Evolutionary conservation across 2,888 invertebrate genomes (phyloP), one percentile per base, ranked within the genome.

Genomic region (Therioaphis trifolii): DNA sequence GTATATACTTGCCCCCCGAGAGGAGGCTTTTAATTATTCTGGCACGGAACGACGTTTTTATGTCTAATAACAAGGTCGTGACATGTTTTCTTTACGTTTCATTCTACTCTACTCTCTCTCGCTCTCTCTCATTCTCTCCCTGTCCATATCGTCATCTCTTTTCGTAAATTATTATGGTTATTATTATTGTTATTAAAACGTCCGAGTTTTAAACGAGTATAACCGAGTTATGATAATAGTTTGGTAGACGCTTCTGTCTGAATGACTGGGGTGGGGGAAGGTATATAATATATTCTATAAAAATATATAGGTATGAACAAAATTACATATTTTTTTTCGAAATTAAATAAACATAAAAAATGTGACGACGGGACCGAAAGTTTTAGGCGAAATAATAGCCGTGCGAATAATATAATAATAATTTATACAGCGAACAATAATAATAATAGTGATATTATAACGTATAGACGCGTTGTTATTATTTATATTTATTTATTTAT

Each of bases 31-130:
- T 52, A 77, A 77, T 77, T 77, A 66, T 77, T 66, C 77, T 55
- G 79, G 69, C 69, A 55, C 69, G 14, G 27, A 55, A 79, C 55
- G 79, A 52, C 69, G 55, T 79, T 69, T 79, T 79, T 79, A 79
- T 40, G 40, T 79, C 79, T n/a, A 79, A 75, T 61, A 75, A 77
- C 52, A 66, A 49, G 35, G 21, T 18, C 43, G 79, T 58, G 69
- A 77, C 77, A 77, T 66, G 66, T 77, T 77, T 77, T 66, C 66
- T 49, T 66, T 49, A 35, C 49, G 35, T 21, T 77, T 49, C 27
- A 43, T 58, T 52, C n/a, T n/a, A n/a, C n/a, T n/a, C 35, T 7
- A 35, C 35, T 35, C 35, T 5, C 35, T 7, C 3, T 7, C 7
- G 35, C 35, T 52, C 5, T 5, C 40, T 63, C 15, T n/a, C n/a